Base-by-base conservation (phyloP, 1,140 invertebrate species). In the Campoletis sonorensis region DNA sequence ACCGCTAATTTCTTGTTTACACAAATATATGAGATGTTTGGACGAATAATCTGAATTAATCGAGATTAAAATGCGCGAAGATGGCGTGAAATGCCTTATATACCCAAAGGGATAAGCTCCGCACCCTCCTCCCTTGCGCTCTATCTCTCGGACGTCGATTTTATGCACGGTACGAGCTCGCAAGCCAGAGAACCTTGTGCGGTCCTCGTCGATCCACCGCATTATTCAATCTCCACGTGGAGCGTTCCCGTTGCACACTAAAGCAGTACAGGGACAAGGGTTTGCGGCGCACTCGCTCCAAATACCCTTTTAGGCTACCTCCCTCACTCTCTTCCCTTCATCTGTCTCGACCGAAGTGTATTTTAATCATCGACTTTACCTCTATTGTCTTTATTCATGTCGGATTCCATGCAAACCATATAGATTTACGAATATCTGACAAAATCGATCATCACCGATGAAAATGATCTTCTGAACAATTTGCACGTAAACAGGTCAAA, bases 201-300 rank as follows among this genome's bases (percentile, higher is more conserved):
- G 61, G 61, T n/a, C 51, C 11, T 64, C 23, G 61, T 64, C 23
- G 61, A 64, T 64, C 21, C 21, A 64, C 61, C 61, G 23, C 61
- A 26, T 26, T 26, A 26, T 27, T 64, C 23, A 64, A 64, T 64
- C 23, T 27, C 23, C 23, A 26, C 61, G 23, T 64, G 27, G 61
- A 64, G 23, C 61, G n/a, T 10, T 64, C 61, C 10, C 21, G 23
- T 23, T 64, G 0, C 3, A 64, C 61, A 26, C 23, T 23, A 27
- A 64, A 64, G 61, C 23, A 64, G 23, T 23, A 64, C 11, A 23
- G n/a, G 23, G 23, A 64, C 61, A 64, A 27, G 61, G 61, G 61
- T 23, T 27, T 64, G 61, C 23, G 61, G n/a, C 8, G 10, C 23
- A 23, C 2, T 64, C 61, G 7, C n/a, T n/a, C n/a, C 61, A 64